phyloP scores from a whole-genome alignment of 2,113 vertebrate species.

The Cryptotis parvus region DNA sequence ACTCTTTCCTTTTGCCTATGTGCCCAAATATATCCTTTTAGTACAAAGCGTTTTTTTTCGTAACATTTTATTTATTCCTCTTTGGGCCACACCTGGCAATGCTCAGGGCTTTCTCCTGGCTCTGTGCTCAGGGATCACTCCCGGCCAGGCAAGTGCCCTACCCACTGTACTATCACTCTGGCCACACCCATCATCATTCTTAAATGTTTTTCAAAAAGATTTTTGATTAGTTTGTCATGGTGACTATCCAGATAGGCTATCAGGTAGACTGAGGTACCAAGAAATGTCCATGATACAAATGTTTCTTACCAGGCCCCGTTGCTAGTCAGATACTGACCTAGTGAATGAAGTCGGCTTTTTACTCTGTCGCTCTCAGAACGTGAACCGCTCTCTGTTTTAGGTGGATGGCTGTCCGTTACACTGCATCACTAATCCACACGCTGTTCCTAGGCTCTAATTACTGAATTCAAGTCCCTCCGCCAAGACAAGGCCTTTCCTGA shows the following conservation, averaged over 20 bases:
- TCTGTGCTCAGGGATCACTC: too few relatives aligned
- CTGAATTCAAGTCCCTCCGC: slow-evolving; percentile 29
- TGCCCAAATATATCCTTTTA: not conserved
- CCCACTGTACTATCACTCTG: too few relatives aligned
- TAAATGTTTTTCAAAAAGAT: slow-evolving; percentile 22
- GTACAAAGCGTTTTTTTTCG: not conserved
- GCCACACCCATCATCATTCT: not conserved
- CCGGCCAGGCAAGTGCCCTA: too few relatives aligned
- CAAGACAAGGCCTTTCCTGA: slow-evolving; percentile 24
- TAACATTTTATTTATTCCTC: too few relatives aligned
- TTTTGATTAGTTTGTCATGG: slow-evolving; percentile 8
- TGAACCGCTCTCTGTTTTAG: slow-evolving; percentile 25
- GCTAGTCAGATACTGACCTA: not conserved
- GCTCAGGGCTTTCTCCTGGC: too few relatives aligned
- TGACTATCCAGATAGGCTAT: slow-evolving; percentile 5
- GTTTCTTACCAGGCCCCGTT: not conserved
- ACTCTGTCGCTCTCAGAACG: not conserved
- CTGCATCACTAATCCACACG: not conserved
- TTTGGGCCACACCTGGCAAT: too few relatives aligned
- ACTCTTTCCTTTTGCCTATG: slow-evolving; percentile 33
- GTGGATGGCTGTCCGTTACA: not conserved
- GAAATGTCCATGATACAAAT: slow-evolving; percentile 3
- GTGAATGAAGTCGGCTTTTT: not conserved
- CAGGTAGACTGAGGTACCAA: slow-evolving; percentile 13
- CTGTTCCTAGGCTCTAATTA: slow-evolving; percentile 47